These are phyloP conservation scores for Emydura subglobosa DNA, from an alignment of 2,113 vertebrate genomes.

Conservation along the genomic window DNA sequence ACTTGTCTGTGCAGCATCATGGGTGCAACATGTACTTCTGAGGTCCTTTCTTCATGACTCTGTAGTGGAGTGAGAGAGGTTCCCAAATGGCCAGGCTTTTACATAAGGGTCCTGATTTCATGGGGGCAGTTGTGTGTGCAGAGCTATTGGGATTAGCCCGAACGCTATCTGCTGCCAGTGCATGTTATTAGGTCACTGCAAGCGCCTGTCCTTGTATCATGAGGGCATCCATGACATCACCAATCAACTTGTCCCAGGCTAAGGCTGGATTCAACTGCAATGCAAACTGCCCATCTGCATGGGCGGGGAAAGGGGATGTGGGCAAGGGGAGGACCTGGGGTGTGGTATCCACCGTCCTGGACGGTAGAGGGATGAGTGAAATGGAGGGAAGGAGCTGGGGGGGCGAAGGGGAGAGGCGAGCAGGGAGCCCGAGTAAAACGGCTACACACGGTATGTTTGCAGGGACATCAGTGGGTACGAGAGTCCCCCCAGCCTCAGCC, in stretches of 20 bases:
- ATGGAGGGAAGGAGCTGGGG: rapidly evolving
- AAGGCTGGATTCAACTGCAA: neutral
- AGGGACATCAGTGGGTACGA: rapidly evolving
- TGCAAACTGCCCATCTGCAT: too few species aligned
- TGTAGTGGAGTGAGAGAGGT: neutral
- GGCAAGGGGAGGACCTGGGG: neutral
- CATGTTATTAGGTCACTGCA: neutral
- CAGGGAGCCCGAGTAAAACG: neutral
- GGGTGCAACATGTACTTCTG: neutral
- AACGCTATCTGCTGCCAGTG: neutral
- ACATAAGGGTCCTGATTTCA: neutral
- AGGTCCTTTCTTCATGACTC: neutral
- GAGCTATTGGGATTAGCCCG: neutral
- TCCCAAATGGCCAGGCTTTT: neutral
- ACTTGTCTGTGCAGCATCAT: neutral
- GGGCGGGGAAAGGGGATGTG: neutral
- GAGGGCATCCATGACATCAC: too few species aligned
- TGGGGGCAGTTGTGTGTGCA: too few species aligned
- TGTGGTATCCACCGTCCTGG: too few species aligned
- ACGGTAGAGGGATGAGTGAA: too few species aligned
- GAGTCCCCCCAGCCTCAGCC: too few species aligned
- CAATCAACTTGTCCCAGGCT: neutral
- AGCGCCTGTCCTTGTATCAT: neutral
- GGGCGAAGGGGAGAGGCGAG: neutral
- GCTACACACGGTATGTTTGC: too few species aligned